Conservation (phyloP, 30 jellyfish, hydroid and myxozoan species). For the Turritopsis dohrnii region DNA sequence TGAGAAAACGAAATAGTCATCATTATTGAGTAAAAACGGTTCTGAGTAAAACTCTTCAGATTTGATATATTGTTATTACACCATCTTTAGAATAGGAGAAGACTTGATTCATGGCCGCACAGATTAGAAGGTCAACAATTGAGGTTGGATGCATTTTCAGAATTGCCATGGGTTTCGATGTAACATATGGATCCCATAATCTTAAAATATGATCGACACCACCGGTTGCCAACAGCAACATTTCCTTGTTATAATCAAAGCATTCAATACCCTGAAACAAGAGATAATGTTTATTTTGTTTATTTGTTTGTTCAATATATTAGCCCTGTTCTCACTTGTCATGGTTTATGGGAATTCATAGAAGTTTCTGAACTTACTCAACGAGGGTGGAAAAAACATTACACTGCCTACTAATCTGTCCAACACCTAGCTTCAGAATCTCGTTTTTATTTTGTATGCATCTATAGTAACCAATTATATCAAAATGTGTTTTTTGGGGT, state of each 20-base stretch:
- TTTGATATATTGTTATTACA: no score
- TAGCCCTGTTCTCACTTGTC: background rate
- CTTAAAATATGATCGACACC: conserved; percentile 69
- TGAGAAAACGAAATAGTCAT: conserved; percentile 11
- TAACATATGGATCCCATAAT: conserved; percentile 76
- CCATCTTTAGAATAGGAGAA: conserved; percentile 70
- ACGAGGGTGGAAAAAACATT: no score
- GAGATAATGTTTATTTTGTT: background rate
- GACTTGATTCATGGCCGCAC: conserved; percentile 43
- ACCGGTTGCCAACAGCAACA: conserved; percentile 54
- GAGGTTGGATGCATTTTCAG: conserved; percentile 60
- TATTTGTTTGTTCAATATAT: background rate
- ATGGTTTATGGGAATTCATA: background rate
- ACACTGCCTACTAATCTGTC: no score
- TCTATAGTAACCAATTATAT: no score
- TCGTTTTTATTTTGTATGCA: no score
- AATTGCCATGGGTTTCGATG: conserved; percentile 53
- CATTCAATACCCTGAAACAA: conserved; percentile 62
- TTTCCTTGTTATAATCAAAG: conserved; percentile 53
- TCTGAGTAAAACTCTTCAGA: no score
- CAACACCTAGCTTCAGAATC: no score
- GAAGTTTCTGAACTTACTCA: no score
- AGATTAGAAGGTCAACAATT: conserved; percentile 52
- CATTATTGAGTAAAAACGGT: no score
- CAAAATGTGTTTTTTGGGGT: no score